A percentile compares a stretch with the other conserved stretches of the same genome.
These are phyloP conservation scores for Choristoneura rosaceana DNA, from an alignment of 2,888 invertebrate genomes.

Conservation along the genomic window DNA sequence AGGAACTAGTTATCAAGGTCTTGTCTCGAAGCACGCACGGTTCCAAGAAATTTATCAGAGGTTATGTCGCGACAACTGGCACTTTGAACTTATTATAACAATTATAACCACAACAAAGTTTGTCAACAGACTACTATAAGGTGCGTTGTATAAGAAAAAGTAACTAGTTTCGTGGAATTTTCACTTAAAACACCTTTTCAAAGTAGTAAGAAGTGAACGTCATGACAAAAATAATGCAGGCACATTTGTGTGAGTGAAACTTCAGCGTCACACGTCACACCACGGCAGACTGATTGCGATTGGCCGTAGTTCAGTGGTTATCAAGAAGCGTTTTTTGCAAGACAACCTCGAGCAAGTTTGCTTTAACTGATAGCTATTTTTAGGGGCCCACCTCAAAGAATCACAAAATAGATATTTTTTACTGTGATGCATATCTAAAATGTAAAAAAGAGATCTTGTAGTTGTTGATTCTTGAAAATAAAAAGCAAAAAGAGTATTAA, in stretches of 20 bases:
- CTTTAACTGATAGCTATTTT: not conserved
- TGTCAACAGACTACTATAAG: conserved; percentile 48
- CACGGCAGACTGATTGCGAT: conserved; percentile 62
- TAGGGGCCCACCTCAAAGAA: not conserved
- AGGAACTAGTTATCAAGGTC: conserved; percentile 86
- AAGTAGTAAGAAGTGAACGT: conserved; percentile 39
- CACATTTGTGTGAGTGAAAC: conserved; percentile 56
- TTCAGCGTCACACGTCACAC: conserved; percentile 69
- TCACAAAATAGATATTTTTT: not conserved
- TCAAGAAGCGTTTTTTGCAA: conserved; percentile 18
- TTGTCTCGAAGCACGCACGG: conserved; percentile 76
- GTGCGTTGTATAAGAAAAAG: conserved; percentile 12
- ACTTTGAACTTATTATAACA: conserved; percentile 50
- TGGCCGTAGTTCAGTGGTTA: conserved; percentile 69
- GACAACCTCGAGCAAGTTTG: conserved; percentile 5
- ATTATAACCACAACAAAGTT: conserved; percentile 42
- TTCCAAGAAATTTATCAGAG: conserved; percentile 79
- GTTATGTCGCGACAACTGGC: conserved; percentile 64
- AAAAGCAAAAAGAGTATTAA: too few relatives aligned
- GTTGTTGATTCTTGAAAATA: too few relatives aligned
- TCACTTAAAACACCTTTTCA: conserved; percentile 34
- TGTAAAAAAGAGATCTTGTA: too few relatives aligned
- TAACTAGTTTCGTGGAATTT: conserved; percentile 18
- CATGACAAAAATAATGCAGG: conserved; percentile 38
- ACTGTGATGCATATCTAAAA: too few relatives aligned